Percentiles rank a stretch among this genome's conserved stretches.
These are phyloP conservation scores for Pachypeltis micranthus DNA, from an alignment of 1,140 invertebrate species.

Conservation along the genomic window DNA sequence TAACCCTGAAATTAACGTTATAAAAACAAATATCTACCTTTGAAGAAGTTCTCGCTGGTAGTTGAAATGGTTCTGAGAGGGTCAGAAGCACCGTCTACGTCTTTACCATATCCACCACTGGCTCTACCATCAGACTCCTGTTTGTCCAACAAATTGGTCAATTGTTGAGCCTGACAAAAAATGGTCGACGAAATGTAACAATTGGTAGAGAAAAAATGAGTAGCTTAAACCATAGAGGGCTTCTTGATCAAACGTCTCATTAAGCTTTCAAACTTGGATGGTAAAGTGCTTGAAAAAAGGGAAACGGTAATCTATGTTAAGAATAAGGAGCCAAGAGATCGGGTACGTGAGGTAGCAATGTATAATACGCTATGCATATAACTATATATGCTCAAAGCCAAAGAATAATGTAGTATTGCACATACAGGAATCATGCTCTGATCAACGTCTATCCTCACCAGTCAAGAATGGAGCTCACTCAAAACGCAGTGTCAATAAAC, in stretches of 20 bases:
- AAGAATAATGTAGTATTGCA: too few species aligned
- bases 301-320: not conserved
- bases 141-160: slow-evolving; percentile 47
- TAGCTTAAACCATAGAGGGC: not conserved
- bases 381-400: too few species aligned
- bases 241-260: not conserved
- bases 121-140: slow-evolving; percentile 44
- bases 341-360: not conserved
- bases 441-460: too few species aligned
- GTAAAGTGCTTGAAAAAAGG: not conserved
- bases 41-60: not conserved
- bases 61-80: not conserved
- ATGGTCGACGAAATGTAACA: too few species aligned
- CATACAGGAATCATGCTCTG: too few species aligned
- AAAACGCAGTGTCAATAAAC: too few species aligned
- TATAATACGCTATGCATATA: not conserved
- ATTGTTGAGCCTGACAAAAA: slow-evolving; percentile 40
- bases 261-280: not conserved
- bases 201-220: not conserved
- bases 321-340: not conserved
- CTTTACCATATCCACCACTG: slow-evolving; percentile 21
- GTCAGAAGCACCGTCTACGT: not conserved
- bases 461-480: too few species aligned
- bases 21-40: slow-evolving; percentile 1
- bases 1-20: not conserved